A percentile compares a stretch with the other conserved stretches of the same genome.
Evolutionary conservation across 2,888 invertebrate genomes (phyloP).

Genomic region (Pinctada fucata): DNA sequence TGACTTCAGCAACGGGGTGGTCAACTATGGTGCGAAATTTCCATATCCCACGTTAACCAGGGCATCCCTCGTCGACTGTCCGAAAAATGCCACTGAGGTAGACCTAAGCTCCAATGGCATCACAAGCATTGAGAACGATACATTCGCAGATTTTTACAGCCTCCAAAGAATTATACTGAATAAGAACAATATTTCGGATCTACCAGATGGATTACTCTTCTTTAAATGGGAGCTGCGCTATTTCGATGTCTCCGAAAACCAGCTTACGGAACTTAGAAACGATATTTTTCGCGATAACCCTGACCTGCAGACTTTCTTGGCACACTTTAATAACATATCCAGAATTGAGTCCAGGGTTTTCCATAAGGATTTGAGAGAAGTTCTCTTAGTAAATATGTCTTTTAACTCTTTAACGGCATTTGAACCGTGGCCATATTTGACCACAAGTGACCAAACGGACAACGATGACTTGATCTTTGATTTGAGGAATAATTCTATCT

Average conservation of each 20-base stretch:
- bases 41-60: background rate
- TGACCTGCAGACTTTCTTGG: constrained; percentile 33
- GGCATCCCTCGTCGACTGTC: constrained; percentile 10
- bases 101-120: constrained; percentile 40
- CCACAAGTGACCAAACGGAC: constrained; percentile 22
- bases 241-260: constrained; percentile 18
- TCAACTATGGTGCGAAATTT: too few species aligned
- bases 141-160: constrained; percentile 37
- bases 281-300: constrained; percentile 22
- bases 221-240: constrained; percentile 18
- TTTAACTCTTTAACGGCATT: constrained; percentile 43
- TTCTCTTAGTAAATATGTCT: constrained; percentile 40
- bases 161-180: constrained; percentile 25
- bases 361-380: constrained; percentile 30
- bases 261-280: constrained; percentile 11
- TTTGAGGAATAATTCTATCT: constrained; percentile 42
- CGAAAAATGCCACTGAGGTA: constrained; percentile 22
- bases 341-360: constrained; percentile 48
- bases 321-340: constrained; percentile 45
- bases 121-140: constrained; percentile 25
- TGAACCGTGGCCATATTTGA: constrained; percentile 54
- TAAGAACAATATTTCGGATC: constrained; percentile 15
- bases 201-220: constrained; percentile 24
- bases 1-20: too few species aligned
- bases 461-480: constrained; percentile 37